These are phyloP conservation scores for Mythimna ferrago DNA, from an alignment of 2,888 invertebrate genomes.

Conservation along the genomic window DNA sequence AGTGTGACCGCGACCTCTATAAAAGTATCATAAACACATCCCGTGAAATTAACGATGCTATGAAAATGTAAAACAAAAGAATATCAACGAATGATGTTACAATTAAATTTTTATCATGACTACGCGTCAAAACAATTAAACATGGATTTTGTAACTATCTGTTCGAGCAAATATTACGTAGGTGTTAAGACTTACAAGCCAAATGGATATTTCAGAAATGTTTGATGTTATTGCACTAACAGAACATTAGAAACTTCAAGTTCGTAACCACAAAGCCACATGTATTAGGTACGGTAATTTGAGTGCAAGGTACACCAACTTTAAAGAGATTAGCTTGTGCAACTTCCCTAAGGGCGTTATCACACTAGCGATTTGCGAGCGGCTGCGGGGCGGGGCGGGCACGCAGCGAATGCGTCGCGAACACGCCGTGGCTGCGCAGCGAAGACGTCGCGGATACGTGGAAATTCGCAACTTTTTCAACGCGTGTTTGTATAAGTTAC, in stretches of 20 bases:
- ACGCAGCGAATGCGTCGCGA: too few relatives aligned
- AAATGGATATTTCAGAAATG: constrained; percentile 18
- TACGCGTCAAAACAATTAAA: background rate
- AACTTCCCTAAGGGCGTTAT: background rate
- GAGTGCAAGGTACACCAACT: constrained; percentile 37
- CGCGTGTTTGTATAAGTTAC: too few relatives aligned
- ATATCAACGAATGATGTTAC: constrained; percentile 14
- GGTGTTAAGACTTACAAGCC: background rate
- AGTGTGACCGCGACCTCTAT: constrained; percentile 28
- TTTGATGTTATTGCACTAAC: constrained; percentile 15
- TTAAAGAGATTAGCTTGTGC: constrained; percentile 20
- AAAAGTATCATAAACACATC: constrained; percentile 25
- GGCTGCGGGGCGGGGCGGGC: too few relatives aligned
- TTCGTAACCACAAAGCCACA: constrained; percentile 23
- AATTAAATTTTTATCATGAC: constrained; percentile 14
- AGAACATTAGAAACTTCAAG: constrained; percentile 9
- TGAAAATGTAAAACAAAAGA: constrained; percentile 40
- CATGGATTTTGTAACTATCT: background rate
- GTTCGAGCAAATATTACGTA: background rate
- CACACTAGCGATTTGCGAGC: too few relatives aligned
- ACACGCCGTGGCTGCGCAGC: too few relatives aligned
- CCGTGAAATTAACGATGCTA: constrained; percentile 17
- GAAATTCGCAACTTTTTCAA: too few relatives aligned
- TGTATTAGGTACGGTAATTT: constrained; percentile 21
- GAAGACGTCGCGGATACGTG: too few relatives aligned